Base-by-base conservation (phyloP, 2,113 vertebrate species). In the Stigmatopora nigra region DNA sequence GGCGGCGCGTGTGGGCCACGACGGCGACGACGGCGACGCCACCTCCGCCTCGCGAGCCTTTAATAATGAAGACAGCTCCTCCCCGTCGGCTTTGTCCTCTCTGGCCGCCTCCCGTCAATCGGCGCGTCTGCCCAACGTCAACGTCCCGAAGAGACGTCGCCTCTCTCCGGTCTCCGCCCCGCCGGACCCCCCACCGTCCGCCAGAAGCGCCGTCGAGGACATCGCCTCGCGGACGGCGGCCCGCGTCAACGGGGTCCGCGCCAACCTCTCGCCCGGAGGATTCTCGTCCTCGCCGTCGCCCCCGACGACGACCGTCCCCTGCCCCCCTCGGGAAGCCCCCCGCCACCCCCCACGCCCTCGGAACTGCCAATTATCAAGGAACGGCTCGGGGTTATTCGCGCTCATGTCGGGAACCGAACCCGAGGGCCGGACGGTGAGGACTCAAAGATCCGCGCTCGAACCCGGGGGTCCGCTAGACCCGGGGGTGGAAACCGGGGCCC, bases 51-150 rank as follows among this genome's bases (percentile, higher is more conserved):
- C 91, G 60, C 93, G 92, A 85, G 82, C 91, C 75, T 94, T 96
- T 92, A 94, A 94, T 93, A 93, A 94, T 92, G 92, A 92, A 90
- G 88, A 93, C 82, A 70, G 88, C 92, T 88, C 93, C 91, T 90
- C 91, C 90, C 78, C 89, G 58, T 78, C 90, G 82, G 85, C 94
- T 88, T 90, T 90, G 92, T 92, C 93, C 71, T 92, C 93, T 70
- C 91, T 92, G 58, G 62, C 78, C 41, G 89, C 85, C 80, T 89
- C 91, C 72, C 88, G 83, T 82, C 91, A 95, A 84, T 93, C 94
- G 20, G 90, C 91, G 80, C 92, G 92, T 85, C 89, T 90, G 70
- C 91, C 93, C 69, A 87, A 91, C 69, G 83, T 89, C 63, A 89
- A 81, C 53, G 91, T 91, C 86, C 81, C 93, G 89, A 91, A 91